Conservation (phyloP, 1,140 invertebrate genomes). For the Zaprionus capensis region DNA sequence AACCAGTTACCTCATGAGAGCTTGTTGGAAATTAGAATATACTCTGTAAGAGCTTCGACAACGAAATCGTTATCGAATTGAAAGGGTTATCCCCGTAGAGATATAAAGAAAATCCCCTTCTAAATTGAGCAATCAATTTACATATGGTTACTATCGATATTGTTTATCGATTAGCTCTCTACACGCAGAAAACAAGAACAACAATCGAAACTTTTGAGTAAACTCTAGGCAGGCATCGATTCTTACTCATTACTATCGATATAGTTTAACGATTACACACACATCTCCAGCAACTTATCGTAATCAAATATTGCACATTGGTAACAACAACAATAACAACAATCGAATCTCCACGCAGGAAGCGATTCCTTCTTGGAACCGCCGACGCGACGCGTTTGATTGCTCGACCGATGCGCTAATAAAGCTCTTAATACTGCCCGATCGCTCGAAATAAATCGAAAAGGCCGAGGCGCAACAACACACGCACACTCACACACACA, state of each 20-base stretch:
- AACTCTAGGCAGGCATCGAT: too few species aligned
- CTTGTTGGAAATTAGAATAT: neutral
- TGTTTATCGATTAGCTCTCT: slow-evolving; percentile 5
- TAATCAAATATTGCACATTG: too few species aligned
- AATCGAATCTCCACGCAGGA: neutral
- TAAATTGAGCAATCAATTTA: neutral
- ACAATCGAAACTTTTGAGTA: too few species aligned
- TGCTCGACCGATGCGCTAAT: slow-evolving; percentile 57
- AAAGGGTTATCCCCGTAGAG: neutral
- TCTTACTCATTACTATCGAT: neutral
- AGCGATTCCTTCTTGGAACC: slow-evolving; percentile 23
- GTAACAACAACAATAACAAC: too few species aligned
- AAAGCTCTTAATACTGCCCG: slow-evolving; percentile 70
- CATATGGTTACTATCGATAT: neutral
- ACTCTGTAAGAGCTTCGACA: neutral
- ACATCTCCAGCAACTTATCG: neutral
- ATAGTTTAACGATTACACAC: neutral
- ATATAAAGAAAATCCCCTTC: neutral
- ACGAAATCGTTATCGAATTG: neutral
- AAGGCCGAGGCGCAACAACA: slow-evolving; percentile 30
- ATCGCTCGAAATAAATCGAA: slow-evolving; percentile 76
- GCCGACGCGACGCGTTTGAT: slow-evolving; percentile 49
- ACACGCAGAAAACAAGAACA: neutral
- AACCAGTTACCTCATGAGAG: neutral
- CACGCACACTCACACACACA: slow-evolving; percentile 8